phyloP scores from a whole-genome alignment of 2,888 invertebrate genomes.

The Eledona agricola region DNA sequence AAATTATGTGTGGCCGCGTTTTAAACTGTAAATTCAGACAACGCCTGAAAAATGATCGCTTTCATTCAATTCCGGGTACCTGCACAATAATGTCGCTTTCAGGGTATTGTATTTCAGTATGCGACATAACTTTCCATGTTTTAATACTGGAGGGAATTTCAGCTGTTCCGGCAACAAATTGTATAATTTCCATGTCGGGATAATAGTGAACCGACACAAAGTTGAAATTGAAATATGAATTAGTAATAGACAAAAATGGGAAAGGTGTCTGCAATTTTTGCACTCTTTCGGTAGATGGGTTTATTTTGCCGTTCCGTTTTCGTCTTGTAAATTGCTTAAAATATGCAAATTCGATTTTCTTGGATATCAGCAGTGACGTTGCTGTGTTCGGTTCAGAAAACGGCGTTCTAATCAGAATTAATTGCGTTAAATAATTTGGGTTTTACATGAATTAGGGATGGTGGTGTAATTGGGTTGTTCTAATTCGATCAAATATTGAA shows the following conservation, averaged over 20 bases:
- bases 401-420: too few relatives aligned
- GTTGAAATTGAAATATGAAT: conserved; percentile 43
- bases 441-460: too few relatives aligned
- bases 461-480: too few relatives aligned
- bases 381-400: too few relatives aligned
- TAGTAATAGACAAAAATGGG: conserved; percentile 38
- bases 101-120: conserved; percentile 25
- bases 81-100: conserved; percentile 17
- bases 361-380: too few relatives aligned
- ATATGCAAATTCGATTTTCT: too few relatives aligned
- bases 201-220: conserved; percentile 30
- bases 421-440: too few relatives aligned
- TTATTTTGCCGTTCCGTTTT: conserved; percentile 5
- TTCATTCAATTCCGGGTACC: conserved; percentile 6
- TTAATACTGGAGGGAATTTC: conserved; percentile 31
- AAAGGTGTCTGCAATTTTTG: conserved; percentile 10
- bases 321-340: conserved; percentile 5
- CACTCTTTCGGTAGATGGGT: too few relatives aligned
- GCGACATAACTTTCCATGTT: conserved; percentile 31
- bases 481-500: too few relatives aligned
- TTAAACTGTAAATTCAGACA: conserved; percentile 2
- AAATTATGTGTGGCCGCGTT: too few relatives aligned
- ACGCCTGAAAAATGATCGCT: conserved; percentile 13
- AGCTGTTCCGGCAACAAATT: conserved; percentile 28
- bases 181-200: conserved; percentile 32